Evolutionary conservation across 2,113 vertebrate genomes (phyloP), one percentile per base, ranked within the genome.

Genomic region (Aptenodytes patagonicus): DNA sequence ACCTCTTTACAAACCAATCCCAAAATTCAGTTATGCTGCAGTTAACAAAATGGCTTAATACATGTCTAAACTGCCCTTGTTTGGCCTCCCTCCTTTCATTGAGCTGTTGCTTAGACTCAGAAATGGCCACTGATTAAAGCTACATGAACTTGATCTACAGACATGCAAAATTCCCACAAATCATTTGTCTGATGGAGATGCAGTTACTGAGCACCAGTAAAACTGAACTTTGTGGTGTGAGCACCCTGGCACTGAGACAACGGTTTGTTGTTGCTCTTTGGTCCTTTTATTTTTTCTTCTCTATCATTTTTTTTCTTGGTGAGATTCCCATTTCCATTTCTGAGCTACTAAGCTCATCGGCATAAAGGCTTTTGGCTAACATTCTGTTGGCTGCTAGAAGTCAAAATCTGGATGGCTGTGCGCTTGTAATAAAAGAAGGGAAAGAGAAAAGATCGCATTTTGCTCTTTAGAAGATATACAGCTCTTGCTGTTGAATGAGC

Each of bases 31-130:
- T 65, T n/a, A 17, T 8, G 3, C 13, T 73, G 20, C 13, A 13
- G 0, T 31, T 31, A 49, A 51, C 7, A 24, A 60, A 77, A 38
- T 12, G 44, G 7, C 29, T 69, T 36, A 13, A 3, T 7, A 11
- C 17, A 1, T 6, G 7, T 21, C n/a, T 69, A 10, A 44, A 52
- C 18, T 47, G 55, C 28, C 38, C 20, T 19, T 5, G 0, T 3
- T 38, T 5, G 57, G n/a, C 44, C 38, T 36, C 13, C 4, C 11
- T 68, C 28, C 25, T 57, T 19, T 42, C 69, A 4, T 11, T 2
- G 8, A 72, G 54, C 29, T 60, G 19, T 36, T 44, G n/a, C 4
- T 75, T 62, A 22, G 24, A 42, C 58, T 69, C 42, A 73, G 14
- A 73, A 65, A 14, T 15, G 57, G 24, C 8, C 22, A 36, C 21